Percentiles rank a stretch among this genome's conserved stretches.
Conservation (phyloP, 2,113 vertebrate genomes). For the Danio rerio region GRCz12tu NC_133189.1:13971501-13972000, state of each 20-base stretch:
- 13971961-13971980: conserved; percentile 34
- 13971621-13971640: conserved; percentile 54
- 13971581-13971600: conserved; percentile 47
- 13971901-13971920: conserved; percentile 43
- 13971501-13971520: conserved; percentile 25
- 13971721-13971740: conserved; percentile 48
- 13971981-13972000: conserved; percentile 33
- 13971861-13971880: conserved; percentile 52
- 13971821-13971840: conserved; percentile 37
- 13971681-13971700: conserved; percentile 38
- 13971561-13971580: conserved; percentile 46
- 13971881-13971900: conserved; percentile 48
- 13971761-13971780: conserved; percentile 47
- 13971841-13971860: conserved; percentile 41
- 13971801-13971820: conserved; percentile 53
- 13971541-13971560: conserved; percentile 56
- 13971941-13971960: conserved; percentile 15
- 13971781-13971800: conserved; percentile 42
- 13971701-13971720: conserved; percentile 58
- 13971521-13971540: conserved; percentile 54
- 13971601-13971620: conserved; percentile 52
- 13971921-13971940: conserved; percentile 40
- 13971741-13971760: conserved; percentile 48
- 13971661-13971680: conserved; percentile 39
- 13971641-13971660: conserved; percentile 43